Evolutionary conservation across 2,888 invertebrate species (phyloP), one percentile per base, ranked within the genome.

Genomic region (Fissipunctia ypsillon): DNA sequence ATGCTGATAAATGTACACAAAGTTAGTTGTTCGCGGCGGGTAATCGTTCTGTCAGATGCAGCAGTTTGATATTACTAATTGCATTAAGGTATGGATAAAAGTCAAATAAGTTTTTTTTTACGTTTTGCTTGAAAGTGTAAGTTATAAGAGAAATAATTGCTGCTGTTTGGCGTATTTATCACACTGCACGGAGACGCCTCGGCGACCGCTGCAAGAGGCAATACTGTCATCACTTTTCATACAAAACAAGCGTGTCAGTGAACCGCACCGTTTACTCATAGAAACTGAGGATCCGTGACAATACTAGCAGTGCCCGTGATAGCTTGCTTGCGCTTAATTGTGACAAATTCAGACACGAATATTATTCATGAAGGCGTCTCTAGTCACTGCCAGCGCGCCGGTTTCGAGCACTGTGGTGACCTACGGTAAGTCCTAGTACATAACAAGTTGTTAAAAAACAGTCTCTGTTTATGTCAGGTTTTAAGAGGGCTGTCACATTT

Each of bases 1-100:
- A 60, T 73, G 63, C 68, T 70, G 61, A 71, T 61, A 73, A 66
- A 73, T n/a, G 70, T 70, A 66, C 57, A 59, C 57, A 75, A 68
- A 75, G 69, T 83, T 69, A 48, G 41, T 69, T 79, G 7, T 80
- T 67, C 59, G 19, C 72, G 12, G 56, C 54, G 25, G 57, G 38
- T 82, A 70, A 76, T 59, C 38, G 38, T 56, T 38, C 80, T 81
- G 56, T 66, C 57, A 65, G 60, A 65, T 31, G 60, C 65, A 61
- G 52, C 7, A 6, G 38, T 69, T 28, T 56, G 9, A n/a, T 50
- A 38, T 76, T n/a, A 14, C 48, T 69, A 76, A 54, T 81, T 78
- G n/a, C 43, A 5, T 64, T 52, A 31, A 4, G 31, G n/a, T 43
- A 38, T 72, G 14, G n/a, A 16, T 63, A 52, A 43, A 7, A n/a